Percentiles rank a stretch among this genome's conserved stretches.
These are phyloP conservation scores for Gryon sp. DNA, from an alignment of 1,140 invertebrate species.

Conservation along the genomic window DNA sequence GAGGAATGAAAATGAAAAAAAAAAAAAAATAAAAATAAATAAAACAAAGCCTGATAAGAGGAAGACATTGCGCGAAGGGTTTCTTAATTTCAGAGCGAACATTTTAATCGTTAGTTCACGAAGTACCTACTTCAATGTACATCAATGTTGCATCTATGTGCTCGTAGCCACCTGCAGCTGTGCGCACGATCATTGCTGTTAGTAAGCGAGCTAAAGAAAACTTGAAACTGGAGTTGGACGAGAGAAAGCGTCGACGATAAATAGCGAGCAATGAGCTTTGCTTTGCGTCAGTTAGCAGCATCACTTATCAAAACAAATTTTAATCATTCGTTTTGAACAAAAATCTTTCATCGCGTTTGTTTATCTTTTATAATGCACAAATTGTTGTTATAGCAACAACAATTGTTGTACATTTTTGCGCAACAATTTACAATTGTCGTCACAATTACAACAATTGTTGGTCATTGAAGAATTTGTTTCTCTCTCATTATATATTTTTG, in stretches of 20 bases:
- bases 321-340: conserved; percentile 24
- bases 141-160: conserved; percentile 71
- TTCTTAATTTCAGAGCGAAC: conserved; percentile 35
- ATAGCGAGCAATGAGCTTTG: conserved; percentile 50
- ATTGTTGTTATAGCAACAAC: too few relatives aligned
- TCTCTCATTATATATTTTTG: too few relatives aligned
- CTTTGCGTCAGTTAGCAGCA: conserved; percentile 54
- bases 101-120: conserved; percentile 62
- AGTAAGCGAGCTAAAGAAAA: conserved; percentile 65
- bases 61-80: conserved; percentile 6
- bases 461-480: too few relatives aligned
- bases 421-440: too few relatives aligned
- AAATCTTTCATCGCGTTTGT: conserved; percentile 9
- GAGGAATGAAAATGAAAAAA: conserved; percentile 3
- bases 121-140: conserved; percentile 66
- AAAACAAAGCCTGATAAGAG: too few relatives aligned
- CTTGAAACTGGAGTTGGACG: conserved; percentile 32
- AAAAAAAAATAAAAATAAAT: conserved; percentile 14
- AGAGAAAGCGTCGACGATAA: conserved; percentile 18
- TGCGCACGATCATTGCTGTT: conserved; percentile 76
- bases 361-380: too few relatives aligned
- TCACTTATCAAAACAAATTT: conserved; percentile 28
- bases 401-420: too few relatives aligned
- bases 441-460: too few relatives aligned
- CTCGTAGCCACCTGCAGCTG: conserved; percentile 75